phyloP scores from a whole-genome alignment of 1,140 invertebrate species.

The Cyphomyrmex costatus region DNA sequence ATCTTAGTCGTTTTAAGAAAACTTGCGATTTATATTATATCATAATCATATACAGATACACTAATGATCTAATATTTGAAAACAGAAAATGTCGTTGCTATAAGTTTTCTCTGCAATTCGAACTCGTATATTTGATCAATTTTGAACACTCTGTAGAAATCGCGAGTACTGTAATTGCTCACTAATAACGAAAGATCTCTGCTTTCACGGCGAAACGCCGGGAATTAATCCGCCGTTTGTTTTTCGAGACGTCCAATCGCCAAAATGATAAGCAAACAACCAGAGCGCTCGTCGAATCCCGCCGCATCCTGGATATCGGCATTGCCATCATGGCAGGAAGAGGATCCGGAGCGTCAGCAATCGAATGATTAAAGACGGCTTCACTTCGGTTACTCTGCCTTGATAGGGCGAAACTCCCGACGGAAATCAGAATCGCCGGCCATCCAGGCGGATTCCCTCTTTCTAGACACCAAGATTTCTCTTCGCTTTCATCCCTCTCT shows the following conservation, averaged over 20 bases:
- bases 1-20: not conserved
- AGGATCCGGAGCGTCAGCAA: conserved; percentile 81
- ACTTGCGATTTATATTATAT: not conserved
- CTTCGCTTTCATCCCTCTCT: conserved; percentile 20
- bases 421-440: conserved; percentile 83
- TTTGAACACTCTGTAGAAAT: not conserved
- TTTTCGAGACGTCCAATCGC: conserved; percentile 57
- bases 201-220: conserved; percentile 31
- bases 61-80: not conserved
- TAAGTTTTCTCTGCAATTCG: not conserved
- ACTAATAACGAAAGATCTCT: not conserved
- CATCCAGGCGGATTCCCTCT: conserved; percentile 76
- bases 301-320: conserved; percentile 62
- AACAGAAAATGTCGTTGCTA: not conserved
- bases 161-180: not conserved
- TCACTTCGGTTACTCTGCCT: conserved; percentile 73
- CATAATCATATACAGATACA: not conserved
- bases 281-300: conserved; percentile 38
- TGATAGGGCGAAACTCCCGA: conserved; percentile 83
- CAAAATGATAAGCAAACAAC: conserved; percentile 70
- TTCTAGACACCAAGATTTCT: conserved; percentile 65
- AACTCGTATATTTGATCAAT: conserved; percentile 22
- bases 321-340: conserved; percentile 36
- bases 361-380: conserved; percentile 85
- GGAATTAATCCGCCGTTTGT: conserved; percentile 66